Base-by-base conservation (phyloP, 2,888 invertebrate genomes). In the Schizotus pectinicornis region DNA sequence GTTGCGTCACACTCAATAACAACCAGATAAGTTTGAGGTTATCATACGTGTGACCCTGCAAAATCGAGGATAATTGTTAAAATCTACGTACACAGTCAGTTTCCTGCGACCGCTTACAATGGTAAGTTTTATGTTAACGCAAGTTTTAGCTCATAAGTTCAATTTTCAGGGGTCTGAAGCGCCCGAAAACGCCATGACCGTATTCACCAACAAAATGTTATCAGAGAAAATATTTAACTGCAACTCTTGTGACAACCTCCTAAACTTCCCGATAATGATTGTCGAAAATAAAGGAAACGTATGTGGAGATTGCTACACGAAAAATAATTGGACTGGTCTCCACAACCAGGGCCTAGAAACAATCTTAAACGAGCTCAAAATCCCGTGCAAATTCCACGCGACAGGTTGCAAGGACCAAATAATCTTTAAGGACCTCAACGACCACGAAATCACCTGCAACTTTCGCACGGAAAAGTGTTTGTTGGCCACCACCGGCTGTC, bases 201-300 rank as follows among this genome's bases (percentile, higher is more conserved):
- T 65, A 30, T 67, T 73, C 50, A 70, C 70, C 14, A 69, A 69
- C 33, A 67, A 67, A 48, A 36, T 74, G 31, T 13, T 70, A 32
- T 64, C 69, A 12, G 63, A 67, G 42, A 65, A 65, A 36, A 61
- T 66, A 47, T 64, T 73, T 13, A 61, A 63, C 8, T 74, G 74
- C 60, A 64, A 64, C 30, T 52, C 63, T 38, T 77, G 76, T 53
- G 65, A 68, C 9, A 67, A 70, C 30, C 61, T 76, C 33, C 62
- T 71, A 46, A 69, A 66, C 13, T 58, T 64, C 33, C 75, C 75
- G n/a, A 72, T 77, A 53, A 72, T 73, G 67, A 58, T 75, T 22
- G 68, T 72, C 3, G 67, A 71, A 56, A 63, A 68, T 45, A 39
- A 68, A 6, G 76, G 76, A 13, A 75, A 74, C 50, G 59, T 74